Base-by-base conservation (phyloP, 2,797 vertebrate species). In the Lacerta agilis region DNA sequence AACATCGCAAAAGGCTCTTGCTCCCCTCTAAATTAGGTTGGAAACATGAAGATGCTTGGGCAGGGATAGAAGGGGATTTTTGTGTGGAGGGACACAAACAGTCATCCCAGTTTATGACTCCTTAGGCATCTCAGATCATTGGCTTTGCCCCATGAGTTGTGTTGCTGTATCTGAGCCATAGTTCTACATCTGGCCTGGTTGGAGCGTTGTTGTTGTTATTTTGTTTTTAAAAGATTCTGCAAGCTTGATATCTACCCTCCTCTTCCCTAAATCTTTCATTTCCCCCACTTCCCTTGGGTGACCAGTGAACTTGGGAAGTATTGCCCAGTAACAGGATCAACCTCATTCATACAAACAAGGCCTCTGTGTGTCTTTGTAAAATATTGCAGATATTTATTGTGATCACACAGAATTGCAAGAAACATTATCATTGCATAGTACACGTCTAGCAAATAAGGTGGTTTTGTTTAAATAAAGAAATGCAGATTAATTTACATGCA, bases 401-500 rank as follows among this genome's bases (percentile, higher is more conserved):
- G n/a, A 77, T 85, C 25, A 43, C 49, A 83, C 25, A 83, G 20
- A 25, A 29, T 29, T 38, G 29, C 8, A 58, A 41, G n/a, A 69
- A 45, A 38, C 25, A 69, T 18, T 36, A 17, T 67, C 29, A 66
- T 33, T 45, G 23, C 29, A 66, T 29, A 3, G 3, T 17, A 75
- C 17, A 66, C 18, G 20, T 38, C 2, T 11, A 61, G 27, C 6
- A 38, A 61, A 25, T 79, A 25, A n/a, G 11, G 49, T 55, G 49
- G 17, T 69, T 67, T 64, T 43, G 29, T 75, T 69, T 55, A 33
- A 69, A 41, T 1, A 5, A 41, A 61, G 20, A 33, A 49, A 49
- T 49, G 49, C 41, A 33, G 20, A 33, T 45, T 38, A 10, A 71
- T 25, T 90, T 61, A 29, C 92, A 89, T 43, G 49, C 92, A 69